These are phyloP conservation scores for Pseudorectes ferrugineus DNA, from an alignment of 2,113 vertebrate genomes.

Conservation along the genomic window DNA sequence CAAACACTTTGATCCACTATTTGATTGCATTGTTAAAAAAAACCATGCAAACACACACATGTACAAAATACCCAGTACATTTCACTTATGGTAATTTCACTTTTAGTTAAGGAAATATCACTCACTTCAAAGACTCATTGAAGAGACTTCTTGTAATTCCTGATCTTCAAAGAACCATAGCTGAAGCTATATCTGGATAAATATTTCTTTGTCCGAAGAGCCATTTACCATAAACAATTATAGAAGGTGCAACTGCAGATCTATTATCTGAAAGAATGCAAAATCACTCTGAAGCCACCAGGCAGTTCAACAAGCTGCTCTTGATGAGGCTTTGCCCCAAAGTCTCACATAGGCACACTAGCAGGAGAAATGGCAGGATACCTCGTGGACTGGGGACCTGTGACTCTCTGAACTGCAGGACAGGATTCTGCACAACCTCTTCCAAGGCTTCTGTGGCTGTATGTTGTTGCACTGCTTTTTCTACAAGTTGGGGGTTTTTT, in stretches of 20 bases:
- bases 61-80: neutral
- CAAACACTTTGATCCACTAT: neutral
- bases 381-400: fast-evolving
- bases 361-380: neutral
- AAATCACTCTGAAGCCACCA: neutral
- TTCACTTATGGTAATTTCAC: constrained; percentile 14
- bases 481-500: neutral
- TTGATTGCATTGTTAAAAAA: neutral
- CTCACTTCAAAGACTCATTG: constrained; percentile 40
- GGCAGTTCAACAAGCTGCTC: neutral
- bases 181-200: constrained; percentile 7
- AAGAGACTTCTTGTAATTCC: constrained; percentile 31
- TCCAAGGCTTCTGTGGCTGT: neutral
- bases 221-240: neutral
- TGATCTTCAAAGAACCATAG: constrained; percentile 5
- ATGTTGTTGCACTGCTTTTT: neutral
- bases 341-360: neutral
- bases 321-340: neutral
- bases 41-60: neutral
- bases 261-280: neutral
- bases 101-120: constrained; percentile 27
- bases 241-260: neutral
- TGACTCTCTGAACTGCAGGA: neutral
- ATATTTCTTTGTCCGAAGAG: neutral
- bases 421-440: neutral